Percentiles rank a stretch among this genome's conserved stretches.
Conservation (phyloP, 2,888 invertebrate species). For the Hyalella azteca region DNA sequence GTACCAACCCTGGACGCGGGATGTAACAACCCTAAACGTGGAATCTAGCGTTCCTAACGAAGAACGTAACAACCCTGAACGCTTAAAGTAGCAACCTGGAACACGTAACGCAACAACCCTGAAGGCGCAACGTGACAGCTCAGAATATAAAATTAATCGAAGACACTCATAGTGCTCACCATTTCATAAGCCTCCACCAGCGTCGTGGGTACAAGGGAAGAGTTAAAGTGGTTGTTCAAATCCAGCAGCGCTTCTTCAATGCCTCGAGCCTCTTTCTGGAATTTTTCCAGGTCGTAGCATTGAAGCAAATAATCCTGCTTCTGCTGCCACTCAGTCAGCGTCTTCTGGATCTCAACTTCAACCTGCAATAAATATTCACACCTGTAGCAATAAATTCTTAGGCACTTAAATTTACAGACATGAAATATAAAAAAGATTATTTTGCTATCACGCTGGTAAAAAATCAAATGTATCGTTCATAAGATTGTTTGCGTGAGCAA, state of each 20-base stretch:
- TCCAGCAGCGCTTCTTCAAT: neutral
- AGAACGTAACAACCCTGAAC: too few relatives aligned
- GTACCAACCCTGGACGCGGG: too few relatives aligned
- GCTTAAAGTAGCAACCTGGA: too few relatives aligned
- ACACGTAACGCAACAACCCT: too few relatives aligned
- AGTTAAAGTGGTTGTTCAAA: neutral
- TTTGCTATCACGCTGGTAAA: too few relatives aligned
- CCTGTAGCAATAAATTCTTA: neutral
- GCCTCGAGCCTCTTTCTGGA: neutral
- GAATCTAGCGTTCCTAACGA: too few relatives aligned
- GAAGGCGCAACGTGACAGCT: too few relatives aligned
- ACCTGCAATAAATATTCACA: neutral
- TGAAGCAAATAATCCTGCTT: conserved; percentile 6
- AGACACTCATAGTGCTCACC: neutral
- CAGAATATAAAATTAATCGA: too few relatives aligned
- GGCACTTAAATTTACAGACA: neutral
- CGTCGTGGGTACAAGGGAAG: neutral
- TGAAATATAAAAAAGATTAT: neutral
- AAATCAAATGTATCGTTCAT: too few relatives aligned
- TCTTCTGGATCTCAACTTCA: neutral
- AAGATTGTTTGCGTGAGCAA: too few relatives aligned
- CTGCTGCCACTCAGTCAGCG: neutral
- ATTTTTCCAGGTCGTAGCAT: neutral
- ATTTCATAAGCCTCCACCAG: neutral
- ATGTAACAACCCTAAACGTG: too few relatives aligned